Evolutionary conservation across 2,888 invertebrate genomes (phyloP).

Genomic region (Ganaspis brasiliensis): DNA sequence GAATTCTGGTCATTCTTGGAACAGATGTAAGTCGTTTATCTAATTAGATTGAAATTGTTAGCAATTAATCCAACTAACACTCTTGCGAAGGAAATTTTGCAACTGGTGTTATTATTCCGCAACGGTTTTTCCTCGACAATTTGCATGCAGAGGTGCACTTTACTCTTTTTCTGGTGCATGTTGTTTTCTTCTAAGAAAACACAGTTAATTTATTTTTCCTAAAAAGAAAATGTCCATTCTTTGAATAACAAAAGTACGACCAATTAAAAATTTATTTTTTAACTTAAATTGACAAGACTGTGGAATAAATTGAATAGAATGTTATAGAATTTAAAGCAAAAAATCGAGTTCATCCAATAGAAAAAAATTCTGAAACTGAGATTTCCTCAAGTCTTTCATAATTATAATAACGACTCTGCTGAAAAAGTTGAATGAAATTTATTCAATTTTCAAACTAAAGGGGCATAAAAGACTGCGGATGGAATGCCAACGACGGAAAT

Average conservation of each 20-base stretch:
- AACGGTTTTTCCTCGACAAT: slow-evolving; percentile 10
- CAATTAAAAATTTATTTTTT: too few species aligned
- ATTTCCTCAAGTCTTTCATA: too few species aligned
- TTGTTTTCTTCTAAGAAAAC: too few species aligned
- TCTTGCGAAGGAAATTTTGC: slow-evolving; percentile 11
- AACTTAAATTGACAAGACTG: too few species aligned
- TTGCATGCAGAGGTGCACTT: not conserved
- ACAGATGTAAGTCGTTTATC: not conserved
- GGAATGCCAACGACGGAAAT: slow-evolving; percentile 10
- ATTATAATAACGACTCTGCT: too few species aligned
- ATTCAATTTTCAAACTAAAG: slow-evolving; percentile 3
- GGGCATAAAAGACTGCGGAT: not conserved
- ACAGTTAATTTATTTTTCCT: too few species aligned
- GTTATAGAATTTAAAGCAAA: too few species aligned
- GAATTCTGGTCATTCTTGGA: not conserved
- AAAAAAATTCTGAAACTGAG: too few species aligned
- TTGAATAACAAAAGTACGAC: too few species aligned
- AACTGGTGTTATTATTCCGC: slow-evolving; percentile 24
- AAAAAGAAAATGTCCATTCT: too few species aligned
- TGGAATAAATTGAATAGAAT: too few species aligned
- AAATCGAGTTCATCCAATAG: too few species aligned
- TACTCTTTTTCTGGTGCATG: not conserved
- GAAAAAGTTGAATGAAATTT: not conserved
- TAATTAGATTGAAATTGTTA: not conserved
- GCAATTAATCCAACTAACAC: slow-evolving; percentile 31